Evolutionary conservation across 2,113 vertebrate species (phyloP).

Genomic region (Corydoras sp.): DNA sequence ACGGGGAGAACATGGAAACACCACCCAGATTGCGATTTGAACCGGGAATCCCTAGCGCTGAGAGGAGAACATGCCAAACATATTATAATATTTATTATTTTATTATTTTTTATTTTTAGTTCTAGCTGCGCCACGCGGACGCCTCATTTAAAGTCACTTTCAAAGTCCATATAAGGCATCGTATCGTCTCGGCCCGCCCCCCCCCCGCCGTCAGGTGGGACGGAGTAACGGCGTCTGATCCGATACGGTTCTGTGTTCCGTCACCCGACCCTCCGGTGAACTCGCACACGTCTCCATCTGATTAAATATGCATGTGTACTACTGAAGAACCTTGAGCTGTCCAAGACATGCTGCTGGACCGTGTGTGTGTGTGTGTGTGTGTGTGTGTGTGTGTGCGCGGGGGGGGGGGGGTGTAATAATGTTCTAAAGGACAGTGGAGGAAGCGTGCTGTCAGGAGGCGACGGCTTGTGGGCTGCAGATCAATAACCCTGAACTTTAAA

Average conservation of each 20-base stretch:
- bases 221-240: not conserved
- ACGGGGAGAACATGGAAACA: no score
- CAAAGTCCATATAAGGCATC: conserved; percentile 28
- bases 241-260: conserved; percentile 9
- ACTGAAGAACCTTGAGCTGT: conserved; percentile 23
- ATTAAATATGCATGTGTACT: conserved; percentile 41
- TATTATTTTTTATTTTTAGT: no score
- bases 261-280: conserved; percentile 33
- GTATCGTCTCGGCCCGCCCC: conserved; percentile 11
- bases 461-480: no score
- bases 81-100: no score
- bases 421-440: no score
- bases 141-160: not conserved
- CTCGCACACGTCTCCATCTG: conserved; percentile 26
- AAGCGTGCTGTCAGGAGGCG: no score
- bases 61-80: no score
- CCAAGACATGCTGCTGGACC: not conserved
- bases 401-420: no score
- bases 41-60: no score
- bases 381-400: conserved; percentile 12
- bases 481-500: no score
- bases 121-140: no score
- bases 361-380: conserved; percentile 13
- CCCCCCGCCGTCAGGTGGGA: not conserved
- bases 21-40: no score